These are phyloP conservation scores for Lasiommata megera DNA, from an alignment of 2,888 invertebrate species.

Conservation along the genomic window DNA sequence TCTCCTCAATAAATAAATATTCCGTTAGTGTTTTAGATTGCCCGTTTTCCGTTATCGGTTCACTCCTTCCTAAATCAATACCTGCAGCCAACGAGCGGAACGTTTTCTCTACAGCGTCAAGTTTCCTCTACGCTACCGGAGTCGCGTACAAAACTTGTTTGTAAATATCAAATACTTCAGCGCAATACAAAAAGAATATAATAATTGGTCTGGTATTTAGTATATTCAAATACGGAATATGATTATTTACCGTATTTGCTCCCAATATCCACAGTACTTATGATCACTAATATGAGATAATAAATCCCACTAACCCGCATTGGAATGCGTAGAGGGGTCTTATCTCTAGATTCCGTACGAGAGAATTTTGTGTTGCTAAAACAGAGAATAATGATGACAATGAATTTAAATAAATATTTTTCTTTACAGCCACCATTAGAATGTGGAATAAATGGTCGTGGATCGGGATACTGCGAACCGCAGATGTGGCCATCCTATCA, in stretches of 20 bases:
- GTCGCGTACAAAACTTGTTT: neutral
- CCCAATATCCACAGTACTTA: no score
- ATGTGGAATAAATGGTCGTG: constrained; percentile 64
- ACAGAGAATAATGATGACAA: no score
- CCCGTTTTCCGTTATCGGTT: neutral
- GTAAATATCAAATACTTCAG: neutral
- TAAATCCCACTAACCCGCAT: no score
- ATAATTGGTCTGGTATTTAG: no score
- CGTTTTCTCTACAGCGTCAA: neutral
- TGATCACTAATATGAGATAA: no score
- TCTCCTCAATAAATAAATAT: neutral
- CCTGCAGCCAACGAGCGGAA: neutral
- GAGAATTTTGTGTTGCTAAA: no score
- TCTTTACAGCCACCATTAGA: constrained; percentile 70
- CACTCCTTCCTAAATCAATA: constrained; percentile 5
- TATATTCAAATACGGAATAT: no score
- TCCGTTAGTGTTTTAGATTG: neutral
- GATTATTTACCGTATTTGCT: no score
- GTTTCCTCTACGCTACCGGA: neutral
- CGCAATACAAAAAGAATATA: no score
- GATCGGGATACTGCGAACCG: constrained; percentile 64
- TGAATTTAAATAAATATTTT: neutral
- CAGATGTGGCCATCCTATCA: constrained; percentile 76
- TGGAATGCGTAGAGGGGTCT: no score
- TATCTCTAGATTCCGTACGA: no score